Percentiles rank a stretch among this genome's conserved stretches.
Conservation (phyloP, 2,113 vertebrate species). For the Condylura cristata region DNA sequence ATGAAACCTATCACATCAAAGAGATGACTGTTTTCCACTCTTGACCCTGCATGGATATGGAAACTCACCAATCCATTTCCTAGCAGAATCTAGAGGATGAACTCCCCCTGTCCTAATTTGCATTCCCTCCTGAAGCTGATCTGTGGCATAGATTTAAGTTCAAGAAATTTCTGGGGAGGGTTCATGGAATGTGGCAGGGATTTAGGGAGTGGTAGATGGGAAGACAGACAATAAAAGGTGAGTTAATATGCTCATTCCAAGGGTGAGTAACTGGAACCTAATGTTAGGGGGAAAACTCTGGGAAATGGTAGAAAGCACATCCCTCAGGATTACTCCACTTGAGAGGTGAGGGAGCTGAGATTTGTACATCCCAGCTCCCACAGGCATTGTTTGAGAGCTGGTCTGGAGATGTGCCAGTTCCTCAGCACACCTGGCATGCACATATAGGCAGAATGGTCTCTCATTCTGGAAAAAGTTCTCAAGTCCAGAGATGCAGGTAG, state of each 20-base stretch:
- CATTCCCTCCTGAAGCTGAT: not conserved
- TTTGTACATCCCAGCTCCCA: not conserved
- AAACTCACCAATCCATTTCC: not conserved
- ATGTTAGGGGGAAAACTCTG: not conserved
- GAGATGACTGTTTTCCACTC: not conserved
- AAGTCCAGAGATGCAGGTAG: not conserved
- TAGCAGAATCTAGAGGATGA: not conserved
- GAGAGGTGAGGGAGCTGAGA: not conserved
- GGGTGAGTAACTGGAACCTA: not conserved
- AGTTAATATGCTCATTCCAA: not conserved
- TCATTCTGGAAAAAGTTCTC: not conserved
- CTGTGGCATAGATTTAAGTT: not conserved
- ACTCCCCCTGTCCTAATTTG: not conserved
- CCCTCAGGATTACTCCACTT: not conserved
- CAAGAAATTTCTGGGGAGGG: not conserved
- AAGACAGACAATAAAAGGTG: not conserved
- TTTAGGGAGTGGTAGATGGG: not conserved
- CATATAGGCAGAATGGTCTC: rapidly evolving
- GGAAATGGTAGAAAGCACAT: not conserved
- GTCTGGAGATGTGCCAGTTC: not conserved
- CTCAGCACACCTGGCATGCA: not conserved
- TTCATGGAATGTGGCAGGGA: not conserved
- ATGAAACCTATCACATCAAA: not conserved
- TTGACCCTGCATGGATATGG: not conserved
- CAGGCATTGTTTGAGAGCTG: not conserved